Base-by-base conservation (phyloP, 1,140 invertebrate genomes). In the Schlechtendalia chinensis region DNA sequence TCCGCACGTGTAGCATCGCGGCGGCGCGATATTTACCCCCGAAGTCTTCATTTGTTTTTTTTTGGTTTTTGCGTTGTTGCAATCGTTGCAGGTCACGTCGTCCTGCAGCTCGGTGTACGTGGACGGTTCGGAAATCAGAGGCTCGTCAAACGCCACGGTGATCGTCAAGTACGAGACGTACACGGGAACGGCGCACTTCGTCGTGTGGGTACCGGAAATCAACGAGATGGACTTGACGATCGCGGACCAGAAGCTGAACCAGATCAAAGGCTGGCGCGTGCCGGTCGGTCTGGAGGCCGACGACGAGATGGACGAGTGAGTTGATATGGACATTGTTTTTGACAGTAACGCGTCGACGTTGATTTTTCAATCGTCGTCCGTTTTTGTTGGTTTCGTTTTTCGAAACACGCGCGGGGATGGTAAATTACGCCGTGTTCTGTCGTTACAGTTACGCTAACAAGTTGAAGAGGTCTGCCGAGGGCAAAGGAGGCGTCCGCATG, bases 181-280 rank as follows among this genome's bases (percentile, higher is more conserved):
- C 84, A 94, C 92, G 11, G 94, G 95, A 11, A 85, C 94, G 58
- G 93, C 95, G 0, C 89, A 91, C 82, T 96, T 98, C 85, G 94
- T 93, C 12, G 96, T 98, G 0, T 99, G 97, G 97, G 96, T 97
- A 91, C 96, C 97, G 0, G 95, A 97, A 85, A 92, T 97, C 83
- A 94, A 95, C 0, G 77, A 80, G 63, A 87, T 98, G 58, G 95
- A 96, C 84, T 91, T 98, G 22, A 91, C 93, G 81, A 91, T 98
- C 1, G 90, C 91, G 2, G 96, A 99, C 86, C 90, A 91, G 65
- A 90, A 94, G 82, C 89, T 99, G 14, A 97, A 94, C 63, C 95
- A 97, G 86, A 92, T 98, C 81, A 96, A 96, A 87, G 91, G 91
- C 27, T 91, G 90, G 90, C 93, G 93, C 86, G 92, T 96, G 50